These are phyloP conservation scores for Mimachlamys varia DNA, from an alignment of 2,888 invertebrate genomes.

Conservation along the genomic window DNA sequence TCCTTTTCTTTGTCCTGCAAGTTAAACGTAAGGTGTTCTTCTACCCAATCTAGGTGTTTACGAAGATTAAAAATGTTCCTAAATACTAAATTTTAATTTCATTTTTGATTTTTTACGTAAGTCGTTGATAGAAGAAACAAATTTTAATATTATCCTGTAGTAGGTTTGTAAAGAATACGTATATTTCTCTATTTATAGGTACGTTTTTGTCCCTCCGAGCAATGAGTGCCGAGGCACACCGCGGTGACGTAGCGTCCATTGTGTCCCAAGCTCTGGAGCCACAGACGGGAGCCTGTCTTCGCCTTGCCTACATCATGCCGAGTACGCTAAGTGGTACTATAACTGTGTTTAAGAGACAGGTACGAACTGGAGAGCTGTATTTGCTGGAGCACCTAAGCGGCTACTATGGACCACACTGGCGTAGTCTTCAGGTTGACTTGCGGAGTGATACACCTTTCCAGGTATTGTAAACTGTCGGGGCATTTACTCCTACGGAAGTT, in stretches of 20 bases:
- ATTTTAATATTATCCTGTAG: no score
- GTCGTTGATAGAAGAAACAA: no score
- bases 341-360: background rate
- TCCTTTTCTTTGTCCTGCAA: no score
- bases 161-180: background rate
- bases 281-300: background rate
- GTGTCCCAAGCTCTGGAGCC: background rate
- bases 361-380: background rate
- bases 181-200: background rate
- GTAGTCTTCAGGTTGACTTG: background rate
- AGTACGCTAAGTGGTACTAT: conserved; percentile 6
- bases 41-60: no score
- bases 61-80: no score
- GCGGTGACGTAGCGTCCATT: background rate
- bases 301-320: conserved; percentile 19
- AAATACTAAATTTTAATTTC: no score
- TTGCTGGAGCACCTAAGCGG: background rate
- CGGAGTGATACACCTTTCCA: background rate
- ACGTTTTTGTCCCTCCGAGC: background rate
- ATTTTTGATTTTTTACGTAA: no score
- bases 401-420: background rate
- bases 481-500: no score
- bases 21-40: no score
- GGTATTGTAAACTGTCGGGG: background rate
- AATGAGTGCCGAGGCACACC: background rate